These are phyloP conservation scores for Plumapathes pennacea DNA, from an alignment of 92 coral and sea anemone genomes.

Conservation along the genomic window DNA sequence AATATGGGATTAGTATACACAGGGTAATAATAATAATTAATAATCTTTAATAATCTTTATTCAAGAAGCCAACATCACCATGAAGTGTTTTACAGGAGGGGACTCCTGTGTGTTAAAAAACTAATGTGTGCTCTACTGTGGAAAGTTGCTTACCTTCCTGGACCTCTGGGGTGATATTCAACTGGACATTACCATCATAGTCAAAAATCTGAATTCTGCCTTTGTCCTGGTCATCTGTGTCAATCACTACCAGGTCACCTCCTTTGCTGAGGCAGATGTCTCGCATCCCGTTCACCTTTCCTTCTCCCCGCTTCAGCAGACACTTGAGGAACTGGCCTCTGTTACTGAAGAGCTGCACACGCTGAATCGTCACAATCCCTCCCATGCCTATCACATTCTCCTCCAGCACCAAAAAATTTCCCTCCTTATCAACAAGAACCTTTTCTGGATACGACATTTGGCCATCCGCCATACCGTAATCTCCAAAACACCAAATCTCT, in stretches of 20 bases:
- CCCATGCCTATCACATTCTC: conserved; percentile 65
- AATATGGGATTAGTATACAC: too few relatives aligned
- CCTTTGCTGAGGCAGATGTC: conserved; percentile 81
- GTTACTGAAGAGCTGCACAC: conserved; percentile 74
- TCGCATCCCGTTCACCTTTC: conserved; percentile 73
- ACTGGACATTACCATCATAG: conserved; percentile 63
- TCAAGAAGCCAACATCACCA: too few relatives aligned
- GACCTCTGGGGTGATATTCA: conserved; percentile 31
- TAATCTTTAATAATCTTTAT: too few relatives aligned
- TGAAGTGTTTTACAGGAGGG: too few relatives aligned
- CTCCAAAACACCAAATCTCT: conserved; percentile 92
- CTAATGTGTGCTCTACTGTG: too few relatives aligned
- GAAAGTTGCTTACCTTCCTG: conserved; percentile 10
- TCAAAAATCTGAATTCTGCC: conserved; percentile 79
- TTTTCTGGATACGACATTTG: conserved; percentile 71
- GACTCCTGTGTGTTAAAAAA: too few relatives aligned
- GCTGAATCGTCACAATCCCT: conserved; percentile 55
- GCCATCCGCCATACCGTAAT: conserved; percentile 77
- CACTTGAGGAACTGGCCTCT: conserved; percentile 71
- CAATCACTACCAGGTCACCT: conserved; percentile 67
- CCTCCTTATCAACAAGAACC: conserved; percentile 67
- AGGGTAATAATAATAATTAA: too few relatives aligned
- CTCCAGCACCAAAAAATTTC: conserved; percentile 78
- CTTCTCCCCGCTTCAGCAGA: conserved; percentile 73
- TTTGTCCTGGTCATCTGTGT: conserved; percentile 44